phyloP scores from a whole-genome alignment of 1,140 invertebrate genomes.

The Hyles vespertilio region DNA sequence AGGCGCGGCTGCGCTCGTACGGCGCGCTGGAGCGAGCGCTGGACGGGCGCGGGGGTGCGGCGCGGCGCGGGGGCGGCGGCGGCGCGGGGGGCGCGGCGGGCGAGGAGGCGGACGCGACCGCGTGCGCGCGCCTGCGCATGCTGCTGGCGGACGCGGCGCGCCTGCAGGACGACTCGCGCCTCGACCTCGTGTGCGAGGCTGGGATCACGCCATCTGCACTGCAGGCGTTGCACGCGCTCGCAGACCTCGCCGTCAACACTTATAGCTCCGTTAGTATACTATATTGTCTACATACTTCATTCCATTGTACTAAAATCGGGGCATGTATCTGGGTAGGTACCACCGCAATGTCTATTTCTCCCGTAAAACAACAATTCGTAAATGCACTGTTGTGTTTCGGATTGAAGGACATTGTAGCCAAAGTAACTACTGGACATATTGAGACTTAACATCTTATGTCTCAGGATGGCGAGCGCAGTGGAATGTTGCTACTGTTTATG shows the following conservation, averaged over 20 bases:
- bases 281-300: too few species aligned
- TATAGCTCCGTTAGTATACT: slow-evolving; percentile 46
- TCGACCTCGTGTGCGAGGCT: slow-evolving; percentile 53
- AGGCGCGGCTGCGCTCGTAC: slow-evolving; percentile 48
- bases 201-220: slow-evolving; percentile 47
- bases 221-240: slow-evolving; percentile 43
- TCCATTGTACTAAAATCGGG: too few species aligned
- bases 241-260: slow-evolving; percentile 51
- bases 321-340: too few species aligned
- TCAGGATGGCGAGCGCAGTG: too few species aligned
- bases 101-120: slow-evolving; percentile 1
- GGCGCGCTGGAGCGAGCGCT: slow-evolving; percentile 47
- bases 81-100: slow-evolving; percentile 6
- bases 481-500: too few species aligned
- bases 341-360: too few species aligned
- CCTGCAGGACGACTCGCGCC: slow-evolving; percentile 50
- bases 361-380: too few species aligned
- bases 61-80: slow-evolving; percentile 30
- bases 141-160: slow-evolving; percentile 46
- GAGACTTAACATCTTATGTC: too few species aligned
- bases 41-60: slow-evolving; percentile 45
- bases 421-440: too few species aligned
- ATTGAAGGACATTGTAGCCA: too few species aligned
- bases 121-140: slow-evolving; percentile 36
- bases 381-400: too few species aligned